Percentiles rank a stretch among this genome's conserved stretches.
Evolutionary conservation across 2,797 vertebrate genomes (phyloP).

Genomic region (Phataginus tricuspis): DNA sequence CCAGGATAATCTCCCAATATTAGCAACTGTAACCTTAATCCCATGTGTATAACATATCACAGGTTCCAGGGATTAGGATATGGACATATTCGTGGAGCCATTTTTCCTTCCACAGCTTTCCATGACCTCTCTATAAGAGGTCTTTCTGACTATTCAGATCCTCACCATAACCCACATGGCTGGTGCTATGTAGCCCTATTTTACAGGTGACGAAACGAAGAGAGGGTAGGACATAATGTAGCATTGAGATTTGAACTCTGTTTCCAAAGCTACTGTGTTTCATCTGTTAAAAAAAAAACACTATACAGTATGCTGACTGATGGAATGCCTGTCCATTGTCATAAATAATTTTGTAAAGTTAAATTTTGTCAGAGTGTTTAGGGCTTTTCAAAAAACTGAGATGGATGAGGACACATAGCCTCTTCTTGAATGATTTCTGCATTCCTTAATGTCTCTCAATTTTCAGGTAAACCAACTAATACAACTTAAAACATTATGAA

Average conservation of each 20-base stretch:
- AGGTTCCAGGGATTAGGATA: neutral
- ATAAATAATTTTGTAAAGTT: neutral
- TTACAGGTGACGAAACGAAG: neutral
- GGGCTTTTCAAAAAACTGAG: neutral
- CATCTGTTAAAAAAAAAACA: neutral
- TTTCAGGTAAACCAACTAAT: neutral
- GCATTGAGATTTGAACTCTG: neutral
- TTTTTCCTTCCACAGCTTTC: neutral
- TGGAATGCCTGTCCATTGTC: neutral
- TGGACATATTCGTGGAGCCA: neutral
- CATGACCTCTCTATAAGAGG: neutral
- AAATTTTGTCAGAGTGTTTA: slow-evolving; percentile 4
- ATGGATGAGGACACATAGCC: neutral
- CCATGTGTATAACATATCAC: neutral
- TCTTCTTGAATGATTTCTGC: neutral
- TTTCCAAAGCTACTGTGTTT: neutral
- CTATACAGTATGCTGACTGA: neutral
- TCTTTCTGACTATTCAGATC: neutral
- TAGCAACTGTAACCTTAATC: neutral
- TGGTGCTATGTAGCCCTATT: neutral
- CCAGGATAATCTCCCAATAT: neutral
- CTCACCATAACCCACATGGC: neutral
- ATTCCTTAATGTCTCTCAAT: neutral
- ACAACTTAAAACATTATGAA: neutral
- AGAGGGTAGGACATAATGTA: neutral